Evolutionary conservation across 2,797 vertebrate genomes (phyloP), one percentile per base, ranked within the genome.

Genomic region (Lemur catta): DNA sequence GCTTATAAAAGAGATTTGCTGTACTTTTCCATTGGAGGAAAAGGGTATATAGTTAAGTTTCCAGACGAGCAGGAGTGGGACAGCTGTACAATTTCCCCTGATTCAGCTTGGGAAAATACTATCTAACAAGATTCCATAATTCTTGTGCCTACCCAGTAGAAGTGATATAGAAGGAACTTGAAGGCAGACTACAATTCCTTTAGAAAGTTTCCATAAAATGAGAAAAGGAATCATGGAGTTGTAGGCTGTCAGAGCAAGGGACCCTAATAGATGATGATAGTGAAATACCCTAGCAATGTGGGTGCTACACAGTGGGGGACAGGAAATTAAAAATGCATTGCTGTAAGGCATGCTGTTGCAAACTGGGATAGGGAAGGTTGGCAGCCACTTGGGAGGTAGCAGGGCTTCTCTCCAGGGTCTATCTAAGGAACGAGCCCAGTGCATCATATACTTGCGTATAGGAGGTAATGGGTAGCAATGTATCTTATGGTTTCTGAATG

Each of bases 21-120:
- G 97, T 98, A 97, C 43, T 97, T 97, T 98, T 97, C 97, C 97
- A 97, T 61, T 74, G 95, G 46, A 93, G 74, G 48, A 78, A 88
- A 84, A 67, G 12, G 79, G 50, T 55, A n/a, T 61, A 87, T 76
- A 92, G 97, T 96, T 96, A 98, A 93, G 96, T 98, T 98, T 97
- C 97, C 97, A 97, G 95, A 93, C 89, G 7, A 97, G 55, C 65
- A 96, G 69, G 71, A 38, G 80, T 96, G 67, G 52, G 91, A 52
- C 55, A 84, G 67, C 75, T 82, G 63, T 95, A 50, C 9, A 81
- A 74, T 86, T 76, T 76, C 50, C 43, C 35, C 48, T 65, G 78
- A 94, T 67, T 89, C 59, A 91, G 86, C n/a, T n/a, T 88, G 22
- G 41, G 84, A 97, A 95, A 96, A 96, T 76, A 76, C n/a, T 93